Conservation (phyloP, 2,113 vertebrate genomes). For the Lamprologus tigripictilis region DNA sequence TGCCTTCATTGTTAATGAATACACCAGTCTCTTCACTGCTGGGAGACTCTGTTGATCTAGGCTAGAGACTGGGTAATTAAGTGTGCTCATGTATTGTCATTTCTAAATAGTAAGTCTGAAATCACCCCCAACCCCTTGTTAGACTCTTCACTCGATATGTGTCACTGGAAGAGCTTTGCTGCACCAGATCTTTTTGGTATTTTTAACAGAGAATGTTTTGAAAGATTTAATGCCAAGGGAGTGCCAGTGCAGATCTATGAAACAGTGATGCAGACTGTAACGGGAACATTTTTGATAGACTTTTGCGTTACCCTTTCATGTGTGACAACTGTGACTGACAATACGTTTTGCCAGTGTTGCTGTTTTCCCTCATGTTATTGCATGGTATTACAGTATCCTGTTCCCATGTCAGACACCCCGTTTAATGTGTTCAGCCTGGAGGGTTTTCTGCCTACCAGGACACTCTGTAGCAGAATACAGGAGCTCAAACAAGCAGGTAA, state of each 20-base stretch:
- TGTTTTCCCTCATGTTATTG: slow-evolving; percentile 53
- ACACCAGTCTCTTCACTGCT: slow-evolving; percentile 47
- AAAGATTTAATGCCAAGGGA: slow-evolving; percentile 34
- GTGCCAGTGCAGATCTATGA: slow-evolving; percentile 33
- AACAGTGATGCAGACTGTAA: slow-evolving; percentile 29
- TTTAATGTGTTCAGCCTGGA: slow-evolving; percentile 61
- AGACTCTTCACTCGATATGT: slow-evolving; percentile 41
- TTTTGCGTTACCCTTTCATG: slow-evolving; percentile 35
- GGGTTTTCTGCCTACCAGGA: slow-evolving; percentile 49
- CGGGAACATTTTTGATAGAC: slow-evolving; percentile 37
- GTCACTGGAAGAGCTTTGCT: slow-evolving; percentile 26
- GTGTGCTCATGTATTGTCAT: slow-evolving; percentile 67
- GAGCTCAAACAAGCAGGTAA: slow-evolving; percentile 59
- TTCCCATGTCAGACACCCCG: slow-evolving; percentile 53
- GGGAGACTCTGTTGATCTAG: slow-evolving; percentile 68
- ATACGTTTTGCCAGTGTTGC: slow-evolving; percentile 51
- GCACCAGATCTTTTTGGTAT: slow-evolving; percentile 29
- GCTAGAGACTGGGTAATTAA: slow-evolving; percentile 63
- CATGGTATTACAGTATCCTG: slow-evolving; percentile 55
- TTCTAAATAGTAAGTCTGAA: slow-evolving; percentile 64
- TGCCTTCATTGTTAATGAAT: slow-evolving; percentile 63
- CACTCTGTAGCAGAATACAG: slow-evolving; percentile 38
- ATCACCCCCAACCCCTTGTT: slow-evolving; percentile 60
- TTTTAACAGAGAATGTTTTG: slow-evolving; percentile 19
- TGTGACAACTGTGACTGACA: slow-evolving; percentile 63